Evolutionary conservation across 2,888 invertebrate species (phyloP).

Genomic region (Limnephilus rhombicus): DNA sequence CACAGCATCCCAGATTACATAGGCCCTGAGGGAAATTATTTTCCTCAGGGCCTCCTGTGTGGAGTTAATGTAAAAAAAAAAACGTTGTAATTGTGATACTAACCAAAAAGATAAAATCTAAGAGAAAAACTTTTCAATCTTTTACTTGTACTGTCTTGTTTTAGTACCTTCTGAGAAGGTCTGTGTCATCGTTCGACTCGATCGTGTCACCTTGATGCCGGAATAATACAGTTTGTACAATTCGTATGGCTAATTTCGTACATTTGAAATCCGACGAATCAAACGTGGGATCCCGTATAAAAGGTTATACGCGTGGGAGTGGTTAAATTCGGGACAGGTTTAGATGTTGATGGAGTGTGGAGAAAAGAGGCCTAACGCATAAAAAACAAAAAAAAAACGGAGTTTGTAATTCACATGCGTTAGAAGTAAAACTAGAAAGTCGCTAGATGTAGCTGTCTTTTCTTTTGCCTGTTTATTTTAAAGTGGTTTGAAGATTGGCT

Average conservation of each 20-base stretch:
- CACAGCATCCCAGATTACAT: too few species aligned
- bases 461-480: too few species aligned
- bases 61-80: too few species aligned
- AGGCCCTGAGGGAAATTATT: too few species aligned
- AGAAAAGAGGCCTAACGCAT: not conserved
- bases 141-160: not conserved
- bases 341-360: not conserved
- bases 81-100: too few species aligned
- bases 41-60: too few species aligned
- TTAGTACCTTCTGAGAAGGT: not conserved
- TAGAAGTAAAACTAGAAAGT: too few species aligned
- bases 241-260: not conserved
- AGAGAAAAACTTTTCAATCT: not conserved
- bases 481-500: too few species aligned
- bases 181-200: not conserved
- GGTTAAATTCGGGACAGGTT: not conserved
- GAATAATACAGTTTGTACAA: not conserved
- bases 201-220: not conserved
- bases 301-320: not conserved
- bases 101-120: too few species aligned
- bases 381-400: not conserved
- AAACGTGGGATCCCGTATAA: not conserved
- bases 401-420: too few species aligned
- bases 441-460: too few species aligned
- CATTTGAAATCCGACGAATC: not conserved